These are phyloP conservation scores for Rhinophrynus dorsalis DNA, from an alignment of 2,797 vertebrate genomes.

Conservation along the genomic window DNA sequence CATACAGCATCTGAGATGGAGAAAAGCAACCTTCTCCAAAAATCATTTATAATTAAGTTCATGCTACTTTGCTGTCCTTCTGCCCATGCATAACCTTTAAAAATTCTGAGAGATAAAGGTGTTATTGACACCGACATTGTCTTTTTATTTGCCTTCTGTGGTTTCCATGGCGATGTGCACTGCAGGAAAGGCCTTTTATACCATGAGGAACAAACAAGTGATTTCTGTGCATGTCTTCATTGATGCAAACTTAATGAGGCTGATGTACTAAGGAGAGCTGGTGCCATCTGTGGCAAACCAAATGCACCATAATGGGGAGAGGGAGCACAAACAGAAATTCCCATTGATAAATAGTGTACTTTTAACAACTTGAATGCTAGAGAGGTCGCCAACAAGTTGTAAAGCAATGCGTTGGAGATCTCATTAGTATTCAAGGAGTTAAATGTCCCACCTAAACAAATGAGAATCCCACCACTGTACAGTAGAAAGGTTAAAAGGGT, in stretches of 20 bases:
- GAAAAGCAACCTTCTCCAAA: not conserved
- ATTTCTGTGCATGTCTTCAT: constrained; percentile 32
- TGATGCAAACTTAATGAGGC: constrained; percentile 15
- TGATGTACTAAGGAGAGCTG: too few species aligned
- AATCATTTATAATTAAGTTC: constrained; percentile 28
- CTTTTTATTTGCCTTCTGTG: constrained; percentile 32
- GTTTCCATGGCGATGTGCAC: constrained; percentile 20
- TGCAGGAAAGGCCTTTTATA: constrained; percentile 6
- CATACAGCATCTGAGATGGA: not conserved
- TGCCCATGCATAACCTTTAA: constrained; percentile 34
- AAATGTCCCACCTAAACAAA: too few species aligned
- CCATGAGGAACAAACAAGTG: constrained; percentile 24
- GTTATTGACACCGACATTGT: constrained; percentile 27
- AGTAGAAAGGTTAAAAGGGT: too few species aligned
- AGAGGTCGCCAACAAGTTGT: too few species aligned
- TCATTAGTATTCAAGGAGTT: too few species aligned
- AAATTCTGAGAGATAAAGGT: constrained; percentile 15
- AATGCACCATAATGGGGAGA: too few species aligned
- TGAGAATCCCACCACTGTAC: too few species aligned
- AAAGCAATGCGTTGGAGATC: too few species aligned
- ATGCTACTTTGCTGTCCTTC: not conserved
- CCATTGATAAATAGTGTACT: too few species aligned
- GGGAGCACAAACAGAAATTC: too few species aligned
- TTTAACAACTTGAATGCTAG: too few species aligned
- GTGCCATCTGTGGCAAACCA: too few species aligned